A percentile compares a stretch with the other conserved stretches of the same genome.
phyloP scores from a whole-genome alignment of 2,888 invertebrate genomes.

The Ramazzottius varieornatus region DNA sequence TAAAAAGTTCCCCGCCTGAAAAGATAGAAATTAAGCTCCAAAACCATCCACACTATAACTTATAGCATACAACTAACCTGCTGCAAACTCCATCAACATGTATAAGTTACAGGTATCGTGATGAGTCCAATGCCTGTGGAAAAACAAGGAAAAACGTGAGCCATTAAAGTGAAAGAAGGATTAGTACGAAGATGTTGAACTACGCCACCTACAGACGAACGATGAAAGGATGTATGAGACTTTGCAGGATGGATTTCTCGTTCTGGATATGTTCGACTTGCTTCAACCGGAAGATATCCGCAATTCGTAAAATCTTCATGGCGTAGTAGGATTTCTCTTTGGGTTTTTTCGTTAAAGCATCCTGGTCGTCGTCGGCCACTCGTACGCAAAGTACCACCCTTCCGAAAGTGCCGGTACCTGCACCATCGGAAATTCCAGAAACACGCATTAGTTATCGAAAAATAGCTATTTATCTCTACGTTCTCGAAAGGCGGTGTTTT shows the following conservation, averaged over 20 bases:
- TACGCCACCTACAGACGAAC: slow-evolving; percentile 53
- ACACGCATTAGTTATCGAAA: too few relatives aligned
- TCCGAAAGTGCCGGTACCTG: slow-evolving; percentile 72
- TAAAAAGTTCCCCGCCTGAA: slow-evolving; percentile 72
- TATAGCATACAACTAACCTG: slow-evolving; percentile 18
- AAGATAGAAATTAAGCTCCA: neutral
- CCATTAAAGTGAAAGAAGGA: neutral
- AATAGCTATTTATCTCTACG: too few relatives aligned
- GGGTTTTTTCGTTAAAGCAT: slow-evolving; percentile 19
- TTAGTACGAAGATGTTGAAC: too few relatives aligned
- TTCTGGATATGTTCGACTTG: slow-evolving; percentile 77
- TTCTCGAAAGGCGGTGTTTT: too few relatives aligned
- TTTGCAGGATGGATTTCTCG: slow-evolving; percentile 69
- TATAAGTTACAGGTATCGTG: slow-evolving; percentile 70
- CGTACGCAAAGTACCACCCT: slow-evolving; percentile 67
- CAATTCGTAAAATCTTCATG: slow-evolving; percentile 74
- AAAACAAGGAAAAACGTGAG: slow-evolving; percentile 9
- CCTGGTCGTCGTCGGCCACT: too few relatives aligned
- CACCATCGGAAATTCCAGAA: too few relatives aligned
- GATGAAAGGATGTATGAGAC: slow-evolving; percentile 79
- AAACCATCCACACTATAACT: too few relatives aligned
- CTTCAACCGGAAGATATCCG: slow-evolving; percentile 52
- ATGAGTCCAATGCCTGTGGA: slow-evolving; percentile 58
- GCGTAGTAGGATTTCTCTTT: slow-evolving; percentile 57
- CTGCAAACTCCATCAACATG: slow-evolving; percentile 88